Conservation (phyloP, 2,888 invertebrate genomes). For the Drosophila neonasuta region DNA sequence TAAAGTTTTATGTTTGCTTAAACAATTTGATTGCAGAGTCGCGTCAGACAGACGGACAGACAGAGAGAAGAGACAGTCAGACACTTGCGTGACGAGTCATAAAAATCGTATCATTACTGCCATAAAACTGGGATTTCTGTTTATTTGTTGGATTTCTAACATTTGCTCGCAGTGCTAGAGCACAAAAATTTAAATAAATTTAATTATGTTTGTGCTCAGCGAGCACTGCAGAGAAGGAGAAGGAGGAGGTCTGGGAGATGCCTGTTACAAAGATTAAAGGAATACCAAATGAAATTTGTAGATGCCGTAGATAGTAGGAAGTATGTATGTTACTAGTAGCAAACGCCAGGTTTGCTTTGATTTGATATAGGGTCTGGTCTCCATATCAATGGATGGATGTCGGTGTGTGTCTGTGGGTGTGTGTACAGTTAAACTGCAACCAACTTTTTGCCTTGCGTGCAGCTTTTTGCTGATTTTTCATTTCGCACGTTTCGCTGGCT, state of each 20-base stretch:
- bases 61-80: slow-evolving; percentile 9
- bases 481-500: slow-evolving; percentile 62
- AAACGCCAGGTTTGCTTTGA: slow-evolving; percentile 11
- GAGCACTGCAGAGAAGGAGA: not conserved
- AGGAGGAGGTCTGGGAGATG: not conserved
- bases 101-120: slow-evolving; percentile 76
- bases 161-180: slow-evolving; percentile 23
- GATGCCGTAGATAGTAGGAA: slow-evolving; percentile 60
- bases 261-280: slow-evolving; percentile 69
- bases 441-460: slow-evolving; percentile 55
- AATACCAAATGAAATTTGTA: slow-evolving; percentile 69
- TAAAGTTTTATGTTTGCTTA: slow-evolving; percentile 75
- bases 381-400: not conserved
- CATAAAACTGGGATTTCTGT: slow-evolving; percentile 71
- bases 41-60: slow-evolving; percentile 6
- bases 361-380: slow-evolving; percentile 15
- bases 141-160: slow-evolving; percentile 65
- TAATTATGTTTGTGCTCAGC: slow-evolving; percentile 68
- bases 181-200: slow-evolving; percentile 72
- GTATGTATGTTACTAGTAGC: not conserved
- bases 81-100: slow-evolving; percentile 70
- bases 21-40: slow-evolving; percentile 69
- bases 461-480: slow-evolving; percentile 71
- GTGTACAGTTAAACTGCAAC: slow-evolving; percentile 47
- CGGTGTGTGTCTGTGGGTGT: not conserved